Evolutionary conservation across 2,888 invertebrate species (phyloP), one percentile per base, ranked within the genome.

Genomic region (Nemapogon koenigi): DNA sequence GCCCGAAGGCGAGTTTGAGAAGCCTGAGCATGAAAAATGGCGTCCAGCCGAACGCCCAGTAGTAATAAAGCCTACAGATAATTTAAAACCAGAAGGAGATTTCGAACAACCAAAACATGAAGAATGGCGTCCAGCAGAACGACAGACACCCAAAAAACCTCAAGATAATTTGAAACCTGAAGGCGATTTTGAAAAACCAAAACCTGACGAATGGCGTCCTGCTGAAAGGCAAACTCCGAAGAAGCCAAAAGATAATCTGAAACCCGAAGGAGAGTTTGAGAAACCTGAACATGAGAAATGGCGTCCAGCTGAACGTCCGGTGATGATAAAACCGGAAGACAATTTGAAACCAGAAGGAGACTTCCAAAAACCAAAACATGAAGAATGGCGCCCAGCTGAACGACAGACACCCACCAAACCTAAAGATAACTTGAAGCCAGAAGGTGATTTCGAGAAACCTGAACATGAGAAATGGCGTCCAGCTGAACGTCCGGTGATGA

Each of bases 361-460:
- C 0, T 83, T 84, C 51, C 76, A 82, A 45, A 51, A 66, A 4
- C 83, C 81, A 0, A 63, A 64, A 28, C 69, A 66, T 33, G 59
- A 69, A 1, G 46, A 62, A 25, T 82, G 66, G 49, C 60, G 57
- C 7, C 81, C 83, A 1, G 79, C 68, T 4, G 83, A 83, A 48
- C 53, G 79, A 13, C 73, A 62, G 0, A 51, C 49, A 6, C 70
- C 56, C 1, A 69, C 56, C 1, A 75, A 66, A 44, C 83, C 81
- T 1, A 51, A 67, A 41, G 83, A 84, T 33, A 85, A 86, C 46
- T 51, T 86, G 0, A 67, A 61, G 38, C 72, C 82, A 0, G 85
- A 86, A 57, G 86, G 85, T 1, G 78, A 82, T 1, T 83, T 84
- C 47, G 66, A 80, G 39, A 52, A 59, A n/a, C 81, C 75, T 0